Base-by-base conservation (phyloP, 1,140 invertebrate genomes). In the Gerris buenoi region DNA sequence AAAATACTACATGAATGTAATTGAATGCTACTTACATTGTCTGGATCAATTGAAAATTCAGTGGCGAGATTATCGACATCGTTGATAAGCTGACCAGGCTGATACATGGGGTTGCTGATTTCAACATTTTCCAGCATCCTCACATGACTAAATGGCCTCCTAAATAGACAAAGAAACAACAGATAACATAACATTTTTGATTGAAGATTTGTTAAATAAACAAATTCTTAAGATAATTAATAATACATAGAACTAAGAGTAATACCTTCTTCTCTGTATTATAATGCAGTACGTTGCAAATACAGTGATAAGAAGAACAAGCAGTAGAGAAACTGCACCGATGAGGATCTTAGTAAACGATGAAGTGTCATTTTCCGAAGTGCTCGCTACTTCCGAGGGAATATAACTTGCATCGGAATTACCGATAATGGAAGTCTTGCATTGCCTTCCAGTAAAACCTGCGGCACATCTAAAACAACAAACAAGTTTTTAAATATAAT, bases 91-190 rank as follows among this genome's bases (percentile, higher is more conserved):
- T 46, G 33, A 46, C 33, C 33, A 60, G 58, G 58, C 67, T 88
- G 81, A 77, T 90, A 93, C 81, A 92, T 91, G 14, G 90, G 90
- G 79, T 93, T 93, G 73, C 77, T 86, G 66, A 91, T 88, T 78
- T 90, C 89, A 72, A 90, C 83, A 76, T 87, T 88, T 73, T 91
- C 88, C 66, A 87, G 81, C 73, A 92, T 85, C 18, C 89, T 80
- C 28, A 87, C 85, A 78, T 92, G 90, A 69, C 84, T 84, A 76
- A 92, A 92, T 28, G 85, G 81, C 71, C 81, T 79, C 26, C 81
- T 83, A 64, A 15, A 79, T 59, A 77, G 74, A 23, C 76, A 46
- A 46, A 46, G 18, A 46, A 46, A 10, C 5, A 46, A 46, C 33
- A 46, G 5, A n/a, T n/a, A n/a, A n/a, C n/a, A n/a, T n/a, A n/a